Evolutionary conservation across 2,113 vertebrate species (phyloP).

Genomic region (Tichodroma muraria): DNA sequence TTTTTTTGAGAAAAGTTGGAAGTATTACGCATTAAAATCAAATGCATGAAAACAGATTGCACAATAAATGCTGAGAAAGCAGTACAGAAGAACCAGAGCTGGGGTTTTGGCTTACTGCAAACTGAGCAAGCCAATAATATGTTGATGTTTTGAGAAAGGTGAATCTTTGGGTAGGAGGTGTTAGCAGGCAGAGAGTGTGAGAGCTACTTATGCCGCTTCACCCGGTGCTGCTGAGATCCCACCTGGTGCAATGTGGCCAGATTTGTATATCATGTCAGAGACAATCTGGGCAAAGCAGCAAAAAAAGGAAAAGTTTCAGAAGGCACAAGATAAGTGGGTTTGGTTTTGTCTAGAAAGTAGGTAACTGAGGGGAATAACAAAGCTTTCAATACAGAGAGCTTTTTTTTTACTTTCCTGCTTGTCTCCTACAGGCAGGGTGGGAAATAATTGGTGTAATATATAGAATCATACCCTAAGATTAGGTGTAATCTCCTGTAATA

Average conservation of each 20-base stretch:
- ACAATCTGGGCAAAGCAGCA: conserved; percentile 26
- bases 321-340: background rate
- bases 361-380: background rate
- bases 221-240: conserved; percentile 2
- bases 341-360: conserved; percentile 10
- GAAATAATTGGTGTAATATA: background rate
- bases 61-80: conserved; percentile 34
- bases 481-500: background rate
- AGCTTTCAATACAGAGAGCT: background rate
- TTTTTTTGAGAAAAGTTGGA: conserved; percentile 8
- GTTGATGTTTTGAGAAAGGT: conserved; percentile 46
- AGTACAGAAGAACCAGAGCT: background rate
- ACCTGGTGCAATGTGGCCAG: conserved; percentile 23
- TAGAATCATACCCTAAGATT: background rate
- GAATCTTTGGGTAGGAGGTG: conserved; percentile 39
- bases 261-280: conserved; percentile 19
- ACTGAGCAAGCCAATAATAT: conserved; percentile 37
- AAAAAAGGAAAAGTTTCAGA: conserved; percentile 10
- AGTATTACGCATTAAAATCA: background rate
- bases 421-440: background rate
- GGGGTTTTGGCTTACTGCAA: background rate
- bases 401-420: background rate
- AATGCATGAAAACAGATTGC: conserved; percentile 14
- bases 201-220: conserved; percentile 7
- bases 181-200: conserved; percentile 19